Base-by-base conservation (phyloP, 2,113 vertebrate species). In the Muntiacus reevesi region DNA sequence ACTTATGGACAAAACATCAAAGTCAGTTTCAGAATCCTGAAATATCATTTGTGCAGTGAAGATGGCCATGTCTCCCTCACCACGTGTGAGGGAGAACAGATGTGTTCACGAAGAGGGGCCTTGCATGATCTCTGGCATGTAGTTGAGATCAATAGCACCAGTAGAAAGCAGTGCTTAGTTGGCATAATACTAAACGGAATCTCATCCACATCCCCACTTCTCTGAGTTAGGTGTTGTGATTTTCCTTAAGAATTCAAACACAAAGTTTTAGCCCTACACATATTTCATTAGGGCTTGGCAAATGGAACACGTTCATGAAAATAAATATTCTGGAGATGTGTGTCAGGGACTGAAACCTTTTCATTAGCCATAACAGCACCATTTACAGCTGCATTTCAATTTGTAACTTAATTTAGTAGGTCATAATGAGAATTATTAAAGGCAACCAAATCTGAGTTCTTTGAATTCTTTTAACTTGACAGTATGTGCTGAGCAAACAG, bases 391-490 rank as follows among this genome's bases (percentile, higher is more conserved):
- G 60, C 50, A 62, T 91, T 97, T 97, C 62, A 95, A 55, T 94
- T 96, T 87, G 67, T 93, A 84, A 89, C 95, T 94, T 97, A 98
- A 96, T 97, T 97, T 89, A 95, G 60, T 78, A 87, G 47, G 57
- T 93, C 36, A n/a, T 94, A 97, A 96, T 67, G 54, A 89, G 79
- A 97, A 50, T 90, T 90, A 95, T 67, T 90, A 60, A 96, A 91
- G 94, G 86, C 47, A 97, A 95, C 30, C 82, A 94, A 94, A 97
- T 87, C 92, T 3, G 21, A 88, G 55, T 97, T 97, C 95, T 97
- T 97, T 86, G 27, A 93, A 97, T 97, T 98, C 88, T 92, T 98
- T 94, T 89, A 91, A 85, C 54, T 97, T 96, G 71, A 57, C 62
- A 50, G 92, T 95, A 83, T 62, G 60, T 93, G 43, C 60, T 92